Evolutionary conservation across 2,797 vertebrate species (phyloP), one percentile per base, ranked within the genome.

Genomic region (Enoplosus armatus): DNA sequence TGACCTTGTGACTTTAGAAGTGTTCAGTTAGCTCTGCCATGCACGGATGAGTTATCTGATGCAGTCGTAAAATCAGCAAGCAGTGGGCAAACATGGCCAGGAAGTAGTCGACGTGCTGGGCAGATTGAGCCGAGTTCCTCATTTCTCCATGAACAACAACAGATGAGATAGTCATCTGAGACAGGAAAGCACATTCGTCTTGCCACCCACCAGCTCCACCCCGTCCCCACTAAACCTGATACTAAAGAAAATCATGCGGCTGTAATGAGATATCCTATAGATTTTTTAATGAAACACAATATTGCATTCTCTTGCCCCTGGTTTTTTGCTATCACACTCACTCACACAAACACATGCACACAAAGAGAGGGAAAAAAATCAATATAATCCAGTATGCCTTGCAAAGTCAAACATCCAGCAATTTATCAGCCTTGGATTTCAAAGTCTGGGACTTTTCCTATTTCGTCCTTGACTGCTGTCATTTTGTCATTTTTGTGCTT

Each of bases 251-350:
- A 93, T 83, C 78, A 92, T 91, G 86, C 77, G 92, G 80, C 83
- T 63, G 88, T 94, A 94, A 95, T 87, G 86, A 94, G 92, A 95
- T 94, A 93, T 84, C 59, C 73, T 89, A 94, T 94, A 84, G 92
- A 95, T 93, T 95, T 93, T 92, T 90, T 92, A 93, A 93, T 90
- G 91, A 94, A 93, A 93, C 90, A 90, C 89, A 89, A 91, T 92
- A 92, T 90, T 87, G 78, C 84, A 65, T 90, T 91, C 77, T 87
- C 78, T 84, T 79, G 72, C 79, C 73, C 78, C 78, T 64, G 53
- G n/a, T 72, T 89, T 84, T 85, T 20, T 50, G 72, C 84, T 24
- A 88, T 84, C 84, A 72, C 80, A 88, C 83, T 84, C 82, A 45
- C 82, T 81, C 86, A 88, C 72, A 64, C 82, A 82, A 51, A 81